Evolutionary conservation across 2,797 vertebrate species (phyloP).

Genomic region (Molossus alvarezi): DNA sequence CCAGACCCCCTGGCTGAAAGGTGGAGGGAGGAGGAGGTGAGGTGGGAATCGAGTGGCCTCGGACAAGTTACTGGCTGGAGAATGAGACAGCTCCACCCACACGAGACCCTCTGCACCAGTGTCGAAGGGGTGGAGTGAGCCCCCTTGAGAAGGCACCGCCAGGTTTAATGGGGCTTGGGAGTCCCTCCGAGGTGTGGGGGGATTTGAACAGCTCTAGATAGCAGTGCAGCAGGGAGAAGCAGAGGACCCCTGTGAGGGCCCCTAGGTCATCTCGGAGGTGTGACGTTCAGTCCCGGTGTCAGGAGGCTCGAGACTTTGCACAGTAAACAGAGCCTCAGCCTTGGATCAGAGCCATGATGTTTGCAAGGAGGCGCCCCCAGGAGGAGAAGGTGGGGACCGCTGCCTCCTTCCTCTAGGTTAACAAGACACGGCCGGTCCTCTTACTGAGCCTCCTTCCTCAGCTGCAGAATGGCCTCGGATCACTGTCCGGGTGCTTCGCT

Average conservation of each 20-base stretch:
- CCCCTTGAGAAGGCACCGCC: accelerated
- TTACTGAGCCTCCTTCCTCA: neutral
- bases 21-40: accelerated
- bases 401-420: neutral
- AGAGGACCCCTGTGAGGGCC: neutral
- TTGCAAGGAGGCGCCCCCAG: neutral
- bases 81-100: neutral
- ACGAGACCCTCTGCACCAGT: neutral
- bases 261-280: accelerated
- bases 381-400: neutral
- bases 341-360: neutral
- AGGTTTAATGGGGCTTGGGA: too few relatives aligned
- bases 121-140: accelerated
- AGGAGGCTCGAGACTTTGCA: neutral
- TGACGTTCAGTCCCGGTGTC: neutral
- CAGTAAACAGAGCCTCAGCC: neutral
- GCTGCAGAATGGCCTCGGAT: too few relatives aligned
- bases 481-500: accelerated
- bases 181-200: neutral
- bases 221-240: neutral
- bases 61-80: too few relatives aligned
- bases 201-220: accelerated
- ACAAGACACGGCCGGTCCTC: neutral
- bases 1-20: neutral
- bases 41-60: neutral